These are phyloP conservation scores for Sepiola atlantica DNA, from an alignment of 2,888 invertebrate species.

Conservation along the genomic window DNA sequence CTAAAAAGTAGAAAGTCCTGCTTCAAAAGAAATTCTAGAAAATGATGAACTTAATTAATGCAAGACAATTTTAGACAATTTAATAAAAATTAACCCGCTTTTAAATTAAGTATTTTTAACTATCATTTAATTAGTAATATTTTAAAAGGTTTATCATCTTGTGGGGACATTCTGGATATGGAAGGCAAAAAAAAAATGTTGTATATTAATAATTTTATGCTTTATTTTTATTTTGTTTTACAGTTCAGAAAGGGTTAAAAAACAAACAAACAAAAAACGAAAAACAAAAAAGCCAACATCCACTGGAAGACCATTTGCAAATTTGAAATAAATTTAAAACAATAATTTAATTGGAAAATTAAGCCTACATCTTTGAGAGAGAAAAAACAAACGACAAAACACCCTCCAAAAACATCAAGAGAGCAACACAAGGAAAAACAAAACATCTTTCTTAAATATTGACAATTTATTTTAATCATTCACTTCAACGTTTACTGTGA, in stretches of 20 bases:
- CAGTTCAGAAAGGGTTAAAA: not conserved
- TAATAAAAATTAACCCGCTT: too few relatives aligned
- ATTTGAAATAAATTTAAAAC: not conserved
- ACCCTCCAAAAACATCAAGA: not conserved
- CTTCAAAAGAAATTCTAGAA: too few relatives aligned
- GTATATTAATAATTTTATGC: slow-evolving; percentile 10
- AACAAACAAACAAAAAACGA: too few relatives aligned
- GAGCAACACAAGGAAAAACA: not conserved
- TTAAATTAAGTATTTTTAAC: not conserved
- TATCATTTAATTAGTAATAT: not conserved
- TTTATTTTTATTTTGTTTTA: not conserved
- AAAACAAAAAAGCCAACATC: not conserved
- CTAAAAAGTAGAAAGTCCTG: too few relatives aligned
- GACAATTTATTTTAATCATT: not conserved
- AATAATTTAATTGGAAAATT: not conserved
- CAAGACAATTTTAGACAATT: too few relatives aligned
- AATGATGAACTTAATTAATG: too few relatives aligned
- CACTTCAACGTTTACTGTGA: not conserved
- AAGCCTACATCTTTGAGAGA: not conserved
- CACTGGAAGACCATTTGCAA: not conserved
- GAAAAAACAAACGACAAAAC: not conserved
- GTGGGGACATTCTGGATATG: not conserved
- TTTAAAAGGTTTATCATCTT: not conserved
- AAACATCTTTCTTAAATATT: not conserved
- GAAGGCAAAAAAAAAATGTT: not conserved